These are phyloP conservation scores for Ceyx margarethae DNA, from an alignment of 2,113 vertebrate genomes.

Conservation along the genomic window DNA sequence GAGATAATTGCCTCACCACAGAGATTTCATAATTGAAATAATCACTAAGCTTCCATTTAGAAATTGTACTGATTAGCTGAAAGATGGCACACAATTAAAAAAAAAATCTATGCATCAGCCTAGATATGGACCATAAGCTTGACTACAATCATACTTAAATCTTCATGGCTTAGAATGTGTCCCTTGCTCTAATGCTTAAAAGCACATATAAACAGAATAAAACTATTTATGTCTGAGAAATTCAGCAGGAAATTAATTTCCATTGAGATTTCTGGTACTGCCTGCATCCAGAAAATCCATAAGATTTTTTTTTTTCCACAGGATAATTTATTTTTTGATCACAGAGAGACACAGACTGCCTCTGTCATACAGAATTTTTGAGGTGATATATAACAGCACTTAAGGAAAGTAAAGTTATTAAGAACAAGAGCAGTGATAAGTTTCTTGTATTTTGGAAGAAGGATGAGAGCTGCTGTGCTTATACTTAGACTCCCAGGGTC, in stretches of 20 bases:
- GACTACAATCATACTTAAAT: neutral
- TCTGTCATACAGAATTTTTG: neutral
- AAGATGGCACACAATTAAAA: neutral
- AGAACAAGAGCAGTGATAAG: neutral
- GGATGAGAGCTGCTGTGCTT: neutral
- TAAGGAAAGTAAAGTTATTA: neutral
- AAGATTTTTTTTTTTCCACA: neutral
- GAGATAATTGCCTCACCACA: constrained; percentile 59
- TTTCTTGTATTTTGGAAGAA: neutral
- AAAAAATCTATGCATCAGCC: neutral
- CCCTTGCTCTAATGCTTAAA: constrained; percentile 4
- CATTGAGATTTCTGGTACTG: neutral
- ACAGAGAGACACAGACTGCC: neutral
- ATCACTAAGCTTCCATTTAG: constrained; percentile 32
- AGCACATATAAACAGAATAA: neutral
- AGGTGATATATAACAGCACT: neutral
- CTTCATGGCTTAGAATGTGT: neutral
- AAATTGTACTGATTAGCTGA: constrained; percentile 37
- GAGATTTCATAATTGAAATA: constrained; percentile 51
- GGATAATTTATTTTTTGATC: neutral
- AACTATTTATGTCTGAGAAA: neutral
- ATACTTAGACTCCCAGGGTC: neutral
- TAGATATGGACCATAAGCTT: neutral
- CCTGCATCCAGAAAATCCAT: neutral
- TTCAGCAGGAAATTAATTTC: neutral